Evolutionary conservation across 2,797 vertebrate genomes (phyloP).

Genomic region (Arnoldichthys spilopterus): DNA sequence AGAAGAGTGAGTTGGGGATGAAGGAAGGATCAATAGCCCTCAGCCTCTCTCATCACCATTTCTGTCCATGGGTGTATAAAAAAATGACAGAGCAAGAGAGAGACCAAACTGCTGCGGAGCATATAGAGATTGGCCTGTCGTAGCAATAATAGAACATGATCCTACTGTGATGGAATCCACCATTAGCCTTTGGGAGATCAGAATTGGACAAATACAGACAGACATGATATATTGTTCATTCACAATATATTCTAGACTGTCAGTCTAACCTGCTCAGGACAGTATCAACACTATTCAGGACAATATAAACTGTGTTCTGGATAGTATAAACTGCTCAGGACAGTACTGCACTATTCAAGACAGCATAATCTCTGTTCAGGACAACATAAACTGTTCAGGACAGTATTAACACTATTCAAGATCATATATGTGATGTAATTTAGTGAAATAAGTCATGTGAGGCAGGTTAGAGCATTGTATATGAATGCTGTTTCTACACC

Average conservation of each 20-base stretch:
- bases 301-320: no score
- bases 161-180: background rate
- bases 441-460: no score
- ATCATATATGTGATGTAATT: no score
- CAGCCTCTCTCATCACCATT: slow-evolving; percentile 9
- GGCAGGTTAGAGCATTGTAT: no score
- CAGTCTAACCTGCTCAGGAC: no score
- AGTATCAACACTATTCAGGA: no score
- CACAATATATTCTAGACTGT: background rate
- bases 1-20: background rate
- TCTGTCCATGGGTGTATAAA: slow-evolving; percentile 1
- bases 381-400: no score
- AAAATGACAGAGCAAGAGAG: background rate
- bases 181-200: background rate
- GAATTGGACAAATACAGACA: background rate
- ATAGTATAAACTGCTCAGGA: no score
- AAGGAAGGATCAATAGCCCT: slow-evolving; percentile 30
- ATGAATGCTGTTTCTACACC: no score
- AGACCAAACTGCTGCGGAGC: background rate
- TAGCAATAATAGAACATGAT: background rate
- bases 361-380: no score
- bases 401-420: no score
- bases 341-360: no score
- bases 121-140: background rate
- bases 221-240: background rate